Evolutionary conservation across 1,140 invertebrate species (phyloP).

Genomic region (Lerema accius): DNA sequence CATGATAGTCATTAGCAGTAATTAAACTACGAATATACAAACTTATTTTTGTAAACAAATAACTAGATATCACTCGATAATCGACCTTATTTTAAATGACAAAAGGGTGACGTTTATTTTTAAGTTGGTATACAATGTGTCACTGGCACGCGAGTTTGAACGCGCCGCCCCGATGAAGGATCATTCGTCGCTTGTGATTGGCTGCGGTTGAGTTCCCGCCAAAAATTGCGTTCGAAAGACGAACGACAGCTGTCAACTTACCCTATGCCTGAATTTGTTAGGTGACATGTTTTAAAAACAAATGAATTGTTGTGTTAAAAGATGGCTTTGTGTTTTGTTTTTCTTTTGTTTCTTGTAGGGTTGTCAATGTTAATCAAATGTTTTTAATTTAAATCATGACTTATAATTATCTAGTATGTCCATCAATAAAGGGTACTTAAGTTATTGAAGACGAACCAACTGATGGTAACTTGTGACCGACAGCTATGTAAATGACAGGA

Average conservation of each 20-base stretch:
- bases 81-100: slow-evolving; percentile 30
- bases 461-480: no score
- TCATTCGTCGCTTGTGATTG: slow-evolving; percentile 65
- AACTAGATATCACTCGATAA: slow-evolving; percentile 19
- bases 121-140: slow-evolving; percentile 5
- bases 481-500: no score
- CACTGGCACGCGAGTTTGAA: slow-evolving; percentile 25
- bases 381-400: no score
- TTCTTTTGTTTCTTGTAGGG: slow-evolving; percentile 27
- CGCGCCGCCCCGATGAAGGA: slow-evolving; percentile 45
- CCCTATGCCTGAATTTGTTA: slow-evolving; percentile 49
- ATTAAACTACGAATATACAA: slow-evolving; percentile 54
- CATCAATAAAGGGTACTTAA: no score
- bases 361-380: no score
- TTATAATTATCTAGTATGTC: no score
- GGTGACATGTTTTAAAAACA: slow-evolving; percentile 53
- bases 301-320: slow-evolving; percentile 41
- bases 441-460: no score
- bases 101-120: slow-evolving; percentile 7
- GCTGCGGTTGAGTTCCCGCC: slow-evolving; percentile 46
- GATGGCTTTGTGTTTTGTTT: slow-evolving; percentile 11
- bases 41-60: slow-evolving; percentile 32
- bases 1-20: slow-evolving; percentile 64
- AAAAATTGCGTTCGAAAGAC: slow-evolving; percentile 51
- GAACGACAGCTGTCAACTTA: slow-evolving; percentile 60